Evolutionary conservation across 2,797 vertebrate genomes (phyloP).

Genomic region (Labeo calbasu): DNA sequence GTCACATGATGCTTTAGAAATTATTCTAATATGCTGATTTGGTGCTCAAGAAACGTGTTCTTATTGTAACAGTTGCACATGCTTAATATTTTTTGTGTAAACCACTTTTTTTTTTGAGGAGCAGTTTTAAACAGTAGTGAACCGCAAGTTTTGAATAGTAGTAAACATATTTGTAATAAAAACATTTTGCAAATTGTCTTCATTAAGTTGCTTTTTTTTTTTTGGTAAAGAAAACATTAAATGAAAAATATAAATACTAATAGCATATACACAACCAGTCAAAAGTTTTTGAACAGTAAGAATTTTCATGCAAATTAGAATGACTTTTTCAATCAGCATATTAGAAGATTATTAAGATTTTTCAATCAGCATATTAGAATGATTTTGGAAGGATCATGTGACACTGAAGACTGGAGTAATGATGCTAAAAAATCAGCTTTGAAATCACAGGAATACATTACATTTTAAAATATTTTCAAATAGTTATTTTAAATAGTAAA

Average conservation of each 20-base stretch:
- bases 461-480: too few relatives aligned
- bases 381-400: too few relatives aligned
- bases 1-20: too few relatives aligned
- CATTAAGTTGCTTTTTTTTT: neutral
- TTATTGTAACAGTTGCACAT: neutral
- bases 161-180: neutral
- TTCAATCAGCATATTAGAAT: too few relatives aligned
- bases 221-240: neutral
- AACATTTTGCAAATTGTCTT: neutral
- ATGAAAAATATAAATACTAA: neutral
- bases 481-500: too few relatives aligned
- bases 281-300: too few relatives aligned
- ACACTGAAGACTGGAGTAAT: too few relatives aligned
- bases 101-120: neutral
- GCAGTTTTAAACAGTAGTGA: neutral
- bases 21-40: neutral
- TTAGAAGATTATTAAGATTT: too few relatives aligned
- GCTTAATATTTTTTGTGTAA: neutral
- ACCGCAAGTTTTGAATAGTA: neutral
- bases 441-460: too few relatives aligned
- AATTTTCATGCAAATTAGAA: too few relatives aligned
- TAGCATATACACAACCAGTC: neutral
- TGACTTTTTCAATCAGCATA: too few relatives aligned
- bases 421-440: too few relatives aligned
- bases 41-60: neutral